A percentile compares a stretch with the other conserved stretches of the same genome.
Conservation (phyloP, 2,888 invertebrate genomes). For the Augochlorella aurata region DNA sequence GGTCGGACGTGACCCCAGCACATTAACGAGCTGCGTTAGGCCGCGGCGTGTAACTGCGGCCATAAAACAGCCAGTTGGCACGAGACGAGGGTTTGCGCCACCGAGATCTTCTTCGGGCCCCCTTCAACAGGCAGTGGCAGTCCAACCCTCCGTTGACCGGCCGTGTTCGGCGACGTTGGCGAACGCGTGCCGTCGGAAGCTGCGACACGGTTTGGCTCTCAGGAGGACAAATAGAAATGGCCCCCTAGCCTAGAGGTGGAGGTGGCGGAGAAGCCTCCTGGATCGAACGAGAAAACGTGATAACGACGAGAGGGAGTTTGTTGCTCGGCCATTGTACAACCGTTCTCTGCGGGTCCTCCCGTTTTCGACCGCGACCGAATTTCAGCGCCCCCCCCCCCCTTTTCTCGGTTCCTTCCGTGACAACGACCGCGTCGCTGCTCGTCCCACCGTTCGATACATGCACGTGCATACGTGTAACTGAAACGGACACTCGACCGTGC, state of each 20-base stretch:
- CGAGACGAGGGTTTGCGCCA: slow-evolving; percentile 44
- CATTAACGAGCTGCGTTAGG: slow-evolving; percentile 57
- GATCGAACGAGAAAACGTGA: slow-evolving; percentile 70
- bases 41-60: slow-evolving; percentile 65
- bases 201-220: slow-evolving; percentile 80
- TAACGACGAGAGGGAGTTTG: slow-evolving; percentile 76
- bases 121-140: slow-evolving; percentile 17
- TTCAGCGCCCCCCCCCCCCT: slow-evolving; percentile 49
- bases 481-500: slow-evolving; percentile 2
- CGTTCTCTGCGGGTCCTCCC: slow-evolving; percentile 42
- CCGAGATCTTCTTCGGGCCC: slow-evolving; percentile 25
- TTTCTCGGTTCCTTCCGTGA: slow-evolving; percentile 16
- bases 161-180: slow-evolving; percentile 60
- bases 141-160: slow-evolving; percentile 38
- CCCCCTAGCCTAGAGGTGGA: slow-evolving; percentile 44
- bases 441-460: background rate
- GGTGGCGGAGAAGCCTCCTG: slow-evolving; percentile 50
- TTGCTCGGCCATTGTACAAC: slow-evolving; percentile 65
- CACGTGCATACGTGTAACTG: background rate
- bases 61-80: slow-evolving; percentile 72
- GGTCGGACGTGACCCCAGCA: slow-evolving; percentile 35
- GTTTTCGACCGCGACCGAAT: slow-evolving; percentile 53
- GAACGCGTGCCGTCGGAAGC: slow-evolving; percentile 76
- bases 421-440: background rate
- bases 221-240: slow-evolving; percentile 80